Percentiles rank a stretch among this genome's conserved stretches.
phyloP scores from a whole-genome alignment of 1,140 invertebrate genomes.

The Drosophila aff. region DNA sequence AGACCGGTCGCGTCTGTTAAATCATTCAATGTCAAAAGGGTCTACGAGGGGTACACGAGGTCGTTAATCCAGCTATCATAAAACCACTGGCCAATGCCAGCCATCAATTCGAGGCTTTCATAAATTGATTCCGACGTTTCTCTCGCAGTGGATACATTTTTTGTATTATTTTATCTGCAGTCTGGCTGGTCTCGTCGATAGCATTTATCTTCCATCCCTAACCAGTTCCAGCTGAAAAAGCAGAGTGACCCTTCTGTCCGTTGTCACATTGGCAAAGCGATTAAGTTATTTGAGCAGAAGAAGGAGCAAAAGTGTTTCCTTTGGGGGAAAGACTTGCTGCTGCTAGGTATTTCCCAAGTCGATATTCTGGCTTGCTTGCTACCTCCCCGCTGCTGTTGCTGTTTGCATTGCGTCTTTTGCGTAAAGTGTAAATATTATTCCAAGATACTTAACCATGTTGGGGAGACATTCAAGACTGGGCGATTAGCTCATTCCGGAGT shows the following conservation, averaged over 20 bases:
- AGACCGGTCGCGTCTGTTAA: background rate
- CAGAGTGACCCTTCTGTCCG: constrained; percentile 6
- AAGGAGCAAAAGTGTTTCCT: constrained; percentile 8
- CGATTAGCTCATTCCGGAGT: constrained; percentile 54
- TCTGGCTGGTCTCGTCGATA: background rate
- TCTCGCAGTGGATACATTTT: constrained; percentile 2
- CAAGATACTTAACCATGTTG: constrained; percentile 79
- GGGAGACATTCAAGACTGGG: constrained; percentile 6
- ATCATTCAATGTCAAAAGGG: constrained; percentile 2
- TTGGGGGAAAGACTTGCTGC: background rate
- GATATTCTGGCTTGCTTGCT: background rate
- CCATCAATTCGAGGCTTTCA: constrained; percentile 27
- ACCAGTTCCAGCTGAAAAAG: constrained; percentile 21
- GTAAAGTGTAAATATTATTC: constrained; percentile 81
- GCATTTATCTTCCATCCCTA: constrained; percentile 21
- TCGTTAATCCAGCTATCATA: constrained; percentile 20
- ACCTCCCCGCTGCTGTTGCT: constrained; percentile 24
- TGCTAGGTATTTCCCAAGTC: background rate
- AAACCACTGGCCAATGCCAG: constrained; percentile 23
- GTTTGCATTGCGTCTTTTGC: constrained; percentile 75
- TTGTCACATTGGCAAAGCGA: constrained; percentile 65
- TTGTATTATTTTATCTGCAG: constrained; percentile 29
- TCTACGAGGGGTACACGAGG: background rate
- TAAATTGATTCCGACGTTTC: constrained; percentile 32
- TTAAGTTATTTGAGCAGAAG: constrained; percentile 68